Conservation (phyloP, 2,113 vertebrate genomes). For the Butorides virescens region DNA sequence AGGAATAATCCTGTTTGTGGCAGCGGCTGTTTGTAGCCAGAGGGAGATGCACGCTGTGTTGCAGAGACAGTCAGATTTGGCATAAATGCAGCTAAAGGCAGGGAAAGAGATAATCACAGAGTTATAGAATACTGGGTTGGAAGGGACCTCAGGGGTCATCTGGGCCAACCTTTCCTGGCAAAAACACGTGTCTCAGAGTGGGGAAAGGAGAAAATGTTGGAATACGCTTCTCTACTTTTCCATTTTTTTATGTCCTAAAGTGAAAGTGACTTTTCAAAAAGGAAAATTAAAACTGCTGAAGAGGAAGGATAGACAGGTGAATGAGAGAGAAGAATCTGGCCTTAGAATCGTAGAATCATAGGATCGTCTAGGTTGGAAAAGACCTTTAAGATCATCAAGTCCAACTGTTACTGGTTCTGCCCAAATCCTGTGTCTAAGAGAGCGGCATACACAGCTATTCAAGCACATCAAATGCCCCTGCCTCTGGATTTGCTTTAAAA, state of each 20-base stretch:
- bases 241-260: not conserved
- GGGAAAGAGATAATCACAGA: not conserved
- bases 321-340: not conserved
- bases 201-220: not conserved
- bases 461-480: not conserved
- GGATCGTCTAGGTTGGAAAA: too few species aligned
- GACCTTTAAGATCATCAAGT: too few species aligned
- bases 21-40: not conserved
- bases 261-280: not conserved
- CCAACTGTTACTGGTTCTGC: not conserved
- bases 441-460: too few species aligned
- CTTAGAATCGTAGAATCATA: not conserved
- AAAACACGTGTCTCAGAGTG: fast-evolving
- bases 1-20: not conserved
- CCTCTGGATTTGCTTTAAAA: not conserved
- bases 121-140: not conserved
- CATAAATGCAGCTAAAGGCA: not conserved
- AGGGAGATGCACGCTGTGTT: not conserved
- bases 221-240: not conserved
- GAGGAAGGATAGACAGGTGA: not conserved
- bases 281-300: not conserved
- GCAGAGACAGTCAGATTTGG: not conserved
- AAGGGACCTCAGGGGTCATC: not conserved
- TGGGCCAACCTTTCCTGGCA: not conserved
- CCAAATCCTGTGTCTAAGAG: not conserved